phyloP scores from a whole-genome alignment of 2,113 vertebrate genomes.

The Cyphomyrus plagiostoma region DNA sequence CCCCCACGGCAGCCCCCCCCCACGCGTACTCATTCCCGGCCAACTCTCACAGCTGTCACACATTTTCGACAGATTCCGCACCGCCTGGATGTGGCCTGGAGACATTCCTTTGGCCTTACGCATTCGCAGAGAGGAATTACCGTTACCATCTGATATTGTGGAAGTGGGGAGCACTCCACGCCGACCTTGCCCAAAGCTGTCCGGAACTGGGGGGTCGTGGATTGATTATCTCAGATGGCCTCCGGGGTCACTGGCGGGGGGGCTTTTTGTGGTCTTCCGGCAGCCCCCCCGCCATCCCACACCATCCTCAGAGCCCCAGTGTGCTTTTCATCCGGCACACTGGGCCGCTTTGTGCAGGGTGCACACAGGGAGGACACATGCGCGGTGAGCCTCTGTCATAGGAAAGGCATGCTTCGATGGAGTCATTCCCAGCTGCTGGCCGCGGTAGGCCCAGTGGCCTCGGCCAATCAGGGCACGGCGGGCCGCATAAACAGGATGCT shows the following conservation, averaged over 20 bases:
- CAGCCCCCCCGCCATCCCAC: conserved; percentile 45
- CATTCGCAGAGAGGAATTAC: conserved; percentile 90
- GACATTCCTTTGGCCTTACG: conserved; percentile 93
- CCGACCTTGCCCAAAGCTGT: conserved; percentile 85
- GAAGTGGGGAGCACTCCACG: conserved; percentile 89
- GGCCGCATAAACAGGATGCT: conserved; percentile 86
- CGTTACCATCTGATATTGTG: conserved; percentile 95
- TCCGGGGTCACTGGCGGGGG: conserved; percentile 63
- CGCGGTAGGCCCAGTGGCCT: conserved; percentile 70
- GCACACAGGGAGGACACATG: conserved; percentile 65
- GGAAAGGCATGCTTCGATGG: conserved; percentile 88
- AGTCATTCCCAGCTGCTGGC: conserved; percentile 82
- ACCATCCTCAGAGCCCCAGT: conserved; percentile 53
- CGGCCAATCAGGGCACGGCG: conserved; percentile 65
- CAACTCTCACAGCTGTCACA: conserved; percentile 92
- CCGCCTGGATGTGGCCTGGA: conserved; percentile 80
- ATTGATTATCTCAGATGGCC: conserved; percentile 83
- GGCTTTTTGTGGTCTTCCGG: conserved; percentile 28
- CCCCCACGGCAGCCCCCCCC: background rate
- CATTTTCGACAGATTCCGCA: conserved; percentile 98
- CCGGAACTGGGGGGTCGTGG: conserved; percentile 76
- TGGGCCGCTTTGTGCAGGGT: conserved; percentile 44
- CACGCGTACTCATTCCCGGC: conserved; percentile 73
- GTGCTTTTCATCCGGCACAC: conserved; percentile 71
- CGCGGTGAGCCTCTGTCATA: conserved; percentile 78